Conservation (phyloP, 2,113 vertebrate species). For the Hippolais icterina region DNA sequence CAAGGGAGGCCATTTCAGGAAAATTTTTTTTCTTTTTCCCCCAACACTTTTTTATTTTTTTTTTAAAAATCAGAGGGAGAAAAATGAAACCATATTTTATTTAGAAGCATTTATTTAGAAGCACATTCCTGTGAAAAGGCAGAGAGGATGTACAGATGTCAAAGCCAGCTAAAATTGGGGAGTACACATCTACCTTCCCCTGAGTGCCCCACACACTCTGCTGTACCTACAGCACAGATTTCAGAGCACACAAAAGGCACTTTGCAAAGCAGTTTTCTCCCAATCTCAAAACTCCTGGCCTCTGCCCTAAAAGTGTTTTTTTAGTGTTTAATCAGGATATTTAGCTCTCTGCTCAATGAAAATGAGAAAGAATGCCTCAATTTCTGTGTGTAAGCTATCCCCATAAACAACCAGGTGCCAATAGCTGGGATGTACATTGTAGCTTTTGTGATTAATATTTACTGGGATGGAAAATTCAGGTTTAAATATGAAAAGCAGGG, state of each 20-base stretch:
- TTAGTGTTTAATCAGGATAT: not conserved
- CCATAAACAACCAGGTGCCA: not conserved
- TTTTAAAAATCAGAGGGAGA: accelerated
- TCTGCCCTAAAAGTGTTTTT: not conserved
- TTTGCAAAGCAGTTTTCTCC: not conserved
- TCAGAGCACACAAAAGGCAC: not conserved
- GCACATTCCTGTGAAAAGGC: not conserved
- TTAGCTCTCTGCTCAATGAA: not conserved
- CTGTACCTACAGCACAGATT: not conserved
- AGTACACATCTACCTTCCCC: not conserved
- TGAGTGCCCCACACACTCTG: not conserved
- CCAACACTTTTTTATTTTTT: not conserved
- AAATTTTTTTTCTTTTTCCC: accelerated
- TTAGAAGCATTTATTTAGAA: not conserved
- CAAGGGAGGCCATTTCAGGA: not conserved
- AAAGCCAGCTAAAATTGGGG: not conserved
- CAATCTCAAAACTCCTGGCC: not conserved
- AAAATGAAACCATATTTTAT: not conserved
- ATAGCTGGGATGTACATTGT: not conserved
- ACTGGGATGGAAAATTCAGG: not conserved
- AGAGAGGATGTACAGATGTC: not conserved
- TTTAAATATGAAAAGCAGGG: not conserved
- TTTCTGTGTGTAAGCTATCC: not conserved
- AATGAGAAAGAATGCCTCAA: not conserved
- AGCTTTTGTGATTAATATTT: not conserved